phyloP scores from a whole-genome alignment of 2,797 vertebrate genomes.

The Oceanodroma leucorhoa region DNA sequence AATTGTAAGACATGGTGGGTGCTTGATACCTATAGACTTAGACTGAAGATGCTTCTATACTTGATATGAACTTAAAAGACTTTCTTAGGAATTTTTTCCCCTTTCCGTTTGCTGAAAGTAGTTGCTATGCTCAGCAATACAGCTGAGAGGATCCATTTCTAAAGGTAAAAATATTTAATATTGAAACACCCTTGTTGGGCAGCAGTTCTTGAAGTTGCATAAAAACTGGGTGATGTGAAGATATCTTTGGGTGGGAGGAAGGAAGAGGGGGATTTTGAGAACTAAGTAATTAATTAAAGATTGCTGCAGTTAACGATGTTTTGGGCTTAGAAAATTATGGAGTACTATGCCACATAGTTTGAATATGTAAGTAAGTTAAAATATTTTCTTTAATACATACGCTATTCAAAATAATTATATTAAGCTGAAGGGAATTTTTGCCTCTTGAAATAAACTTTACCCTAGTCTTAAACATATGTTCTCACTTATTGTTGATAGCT shows the following conservation, averaged over 20 bases:
- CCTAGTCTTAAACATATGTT: conserved; percentile 49
- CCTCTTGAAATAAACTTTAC: conserved; percentile 32
- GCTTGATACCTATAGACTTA: neutral
- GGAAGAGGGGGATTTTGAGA: conserved; percentile 20
- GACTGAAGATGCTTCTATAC: conserved; percentile 36
- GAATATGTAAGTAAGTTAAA: conserved; percentile 18
- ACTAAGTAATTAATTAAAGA: neutral
- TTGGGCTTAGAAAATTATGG: conserved; percentile 10
- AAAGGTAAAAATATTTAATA: neutral
- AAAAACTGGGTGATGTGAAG: neutral
- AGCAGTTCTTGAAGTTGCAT: neutral
- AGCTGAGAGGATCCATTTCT: neutral
- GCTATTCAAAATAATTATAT: conserved; percentile 17
- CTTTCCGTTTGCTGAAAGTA: neutral
- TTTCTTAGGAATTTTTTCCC: neutral
- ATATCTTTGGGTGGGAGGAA: neutral
- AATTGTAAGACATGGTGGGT: neutral
- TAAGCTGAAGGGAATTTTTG: conserved; percentile 39
- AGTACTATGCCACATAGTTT: neutral
- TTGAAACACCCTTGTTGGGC: neutral
- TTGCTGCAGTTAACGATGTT: neutral
- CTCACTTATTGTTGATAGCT: conserved; percentile 49
- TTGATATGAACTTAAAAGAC: neutral
- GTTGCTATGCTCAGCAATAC: neutral
- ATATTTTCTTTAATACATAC: neutral